Evolutionary conservation across 2,113 vertebrate species (phyloP).

Genomic region (Thymallus thymallus): DNA sequence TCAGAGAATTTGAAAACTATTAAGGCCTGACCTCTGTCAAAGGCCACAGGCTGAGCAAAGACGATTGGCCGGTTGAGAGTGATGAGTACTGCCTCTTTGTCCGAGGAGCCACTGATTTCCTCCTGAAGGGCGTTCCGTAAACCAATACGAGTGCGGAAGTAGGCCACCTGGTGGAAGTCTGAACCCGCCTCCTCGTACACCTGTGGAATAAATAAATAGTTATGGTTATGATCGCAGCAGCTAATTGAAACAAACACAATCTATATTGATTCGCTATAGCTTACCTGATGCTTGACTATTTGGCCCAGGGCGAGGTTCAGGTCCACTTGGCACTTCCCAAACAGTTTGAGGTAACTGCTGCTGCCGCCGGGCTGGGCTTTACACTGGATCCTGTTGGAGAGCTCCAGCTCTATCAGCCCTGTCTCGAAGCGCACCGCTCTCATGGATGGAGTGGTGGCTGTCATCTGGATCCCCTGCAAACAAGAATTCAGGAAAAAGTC

Average conservation of each 20-base stretch:
- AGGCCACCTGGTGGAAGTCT: constrained; percentile 98
- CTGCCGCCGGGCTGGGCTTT: constrained; percentile 92
- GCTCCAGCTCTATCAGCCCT: constrained; percentile 92
- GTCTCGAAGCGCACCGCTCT: constrained; percentile 96
- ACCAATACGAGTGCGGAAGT: constrained; percentile 96
- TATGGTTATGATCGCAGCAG: not conserved
- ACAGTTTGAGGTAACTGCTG: constrained; percentile 96
- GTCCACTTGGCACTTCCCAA: constrained; percentile 98
- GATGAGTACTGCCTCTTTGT: constrained; percentile 96
- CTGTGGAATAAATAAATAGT: constrained; percentile 58
- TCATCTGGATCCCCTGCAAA: constrained; percentile 93
- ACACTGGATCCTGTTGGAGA: constrained; percentile 95
- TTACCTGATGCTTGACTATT: constrained; percentile 96
- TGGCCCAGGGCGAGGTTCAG: constrained; percentile 95
- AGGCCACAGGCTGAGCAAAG: constrained; percentile 96
- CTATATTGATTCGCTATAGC: no score
- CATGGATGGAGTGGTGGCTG: constrained; percentile 97
- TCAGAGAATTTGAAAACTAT: not conserved
- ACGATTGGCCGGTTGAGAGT: constrained; percentile 95
- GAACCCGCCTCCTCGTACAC: constrained; percentile 98
- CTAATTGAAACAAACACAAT: not conserved
- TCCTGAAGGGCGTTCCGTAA: constrained; percentile 94
- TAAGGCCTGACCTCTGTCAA: constrained; percentile 85
- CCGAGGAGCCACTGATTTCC: constrained; percentile 93
- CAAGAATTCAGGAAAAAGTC: no score